These are phyloP conservation scores for Dastarcus helophoroides DNA, from an alignment of 2,888 invertebrate genomes.

Conservation along the genomic window DNA sequence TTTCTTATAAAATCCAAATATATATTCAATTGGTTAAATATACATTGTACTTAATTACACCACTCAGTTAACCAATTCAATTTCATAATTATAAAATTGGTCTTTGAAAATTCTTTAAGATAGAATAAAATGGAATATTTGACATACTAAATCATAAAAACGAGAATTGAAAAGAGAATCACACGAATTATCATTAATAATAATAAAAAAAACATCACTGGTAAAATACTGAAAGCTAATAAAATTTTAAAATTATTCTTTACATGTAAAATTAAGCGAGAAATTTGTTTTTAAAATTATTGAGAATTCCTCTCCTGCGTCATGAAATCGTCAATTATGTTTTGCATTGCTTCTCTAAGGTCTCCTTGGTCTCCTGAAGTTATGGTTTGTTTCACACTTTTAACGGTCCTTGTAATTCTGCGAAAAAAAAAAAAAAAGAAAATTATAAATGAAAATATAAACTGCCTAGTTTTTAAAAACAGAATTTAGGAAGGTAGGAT, in stretches of 20 bases:
- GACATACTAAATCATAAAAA: slow-evolving; percentile 1
- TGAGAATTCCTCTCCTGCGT: slow-evolving; percentile 41
- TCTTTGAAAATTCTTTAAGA: slow-evolving; percentile 3
- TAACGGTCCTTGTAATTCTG: slow-evolving; percentile 42
- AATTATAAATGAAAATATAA: not conserved
- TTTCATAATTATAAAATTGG: too few species aligned
- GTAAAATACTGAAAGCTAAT: too few species aligned
- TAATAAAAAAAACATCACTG: slow-evolving; percentile 2
- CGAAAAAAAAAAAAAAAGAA: slow-evolving; percentile 14
- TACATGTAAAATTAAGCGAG: too few species aligned
- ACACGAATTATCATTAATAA: slow-evolving; percentile 7
- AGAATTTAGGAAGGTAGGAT: not conserved
- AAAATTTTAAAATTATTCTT: too few species aligned
- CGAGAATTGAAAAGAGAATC: slow-evolving; percentile 5
- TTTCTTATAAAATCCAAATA: too few species aligned
- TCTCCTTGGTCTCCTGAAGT: slow-evolving; percentile 31
- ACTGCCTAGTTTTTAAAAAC: not conserved
- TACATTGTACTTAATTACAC: too few species aligned
- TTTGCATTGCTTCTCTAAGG: slow-evolving; percentile 41
- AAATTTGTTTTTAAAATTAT: slow-evolving; percentile 15
- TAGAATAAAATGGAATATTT: too few species aligned
- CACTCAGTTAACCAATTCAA: too few species aligned
- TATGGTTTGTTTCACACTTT: slow-evolving; percentile 36
- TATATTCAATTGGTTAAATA: too few species aligned
- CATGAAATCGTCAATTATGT: slow-evolving; percentile 44